Conservation (phyloP, 2,888 invertebrate genomes). For the Baronia brevicornis region DNA sequence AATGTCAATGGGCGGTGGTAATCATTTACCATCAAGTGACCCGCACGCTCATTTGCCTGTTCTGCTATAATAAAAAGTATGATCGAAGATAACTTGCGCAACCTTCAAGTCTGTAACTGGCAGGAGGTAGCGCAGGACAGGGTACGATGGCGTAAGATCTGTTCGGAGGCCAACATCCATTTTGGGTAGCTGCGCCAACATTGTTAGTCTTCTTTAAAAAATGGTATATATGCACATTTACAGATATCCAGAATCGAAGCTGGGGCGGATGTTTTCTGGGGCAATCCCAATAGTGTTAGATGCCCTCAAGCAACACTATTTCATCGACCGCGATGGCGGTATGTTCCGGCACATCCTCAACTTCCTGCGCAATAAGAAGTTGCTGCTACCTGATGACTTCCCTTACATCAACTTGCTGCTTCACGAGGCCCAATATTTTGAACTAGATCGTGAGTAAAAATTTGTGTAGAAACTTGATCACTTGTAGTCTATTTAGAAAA, state of each 20-base stretch:
- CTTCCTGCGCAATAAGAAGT: slow-evolving; percentile 93
- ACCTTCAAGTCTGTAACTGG: too few species aligned
- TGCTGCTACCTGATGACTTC: slow-evolving; percentile 91
- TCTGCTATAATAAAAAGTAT: too few species aligned
- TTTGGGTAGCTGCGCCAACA: too few species aligned
- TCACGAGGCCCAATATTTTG: slow-evolving; percentile 94
- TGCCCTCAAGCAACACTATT: slow-evolving; percentile 97
- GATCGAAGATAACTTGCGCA: too few species aligned
- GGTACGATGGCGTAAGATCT: too few species aligned
- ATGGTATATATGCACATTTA: slow-evolving; percentile 30
- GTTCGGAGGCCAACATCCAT: too few species aligned
- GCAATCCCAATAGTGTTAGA: slow-evolving; percentile 96
- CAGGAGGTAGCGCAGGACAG: too few species aligned
- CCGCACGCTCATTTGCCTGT: too few species aligned
- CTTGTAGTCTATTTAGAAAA: neutral
- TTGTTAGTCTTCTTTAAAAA: too few species aligned
- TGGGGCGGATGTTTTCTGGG: slow-evolving; percentile 96
- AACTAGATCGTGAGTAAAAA: slow-evolving; percentile 84
- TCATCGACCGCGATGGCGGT: slow-evolving; percentile 98
- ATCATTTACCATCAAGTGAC: too few species aligned
- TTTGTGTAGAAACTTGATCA: slow-evolving; percentile 7
- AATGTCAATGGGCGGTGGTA: too few species aligned
- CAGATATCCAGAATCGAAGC: slow-evolving; percentile 94
- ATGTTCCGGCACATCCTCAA: slow-evolving; percentile 98
- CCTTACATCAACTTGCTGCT: slow-evolving; percentile 89